These are phyloP conservation scores for Noctua comes DNA, from an alignment of 2,888 invertebrate species.

Conservation along the genomic window DNA sequence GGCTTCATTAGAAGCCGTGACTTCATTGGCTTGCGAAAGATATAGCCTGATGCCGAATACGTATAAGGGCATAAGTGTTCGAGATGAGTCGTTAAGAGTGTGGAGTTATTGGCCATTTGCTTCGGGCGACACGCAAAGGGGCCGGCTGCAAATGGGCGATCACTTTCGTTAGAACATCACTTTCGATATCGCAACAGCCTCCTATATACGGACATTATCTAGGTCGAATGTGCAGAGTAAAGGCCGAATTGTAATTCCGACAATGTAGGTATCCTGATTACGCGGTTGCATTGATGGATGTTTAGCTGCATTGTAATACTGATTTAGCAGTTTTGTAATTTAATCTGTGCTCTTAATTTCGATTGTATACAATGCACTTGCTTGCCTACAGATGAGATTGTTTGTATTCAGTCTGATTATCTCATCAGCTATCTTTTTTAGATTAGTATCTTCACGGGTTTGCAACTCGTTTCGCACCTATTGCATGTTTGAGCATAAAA, in stretches of 20 bases:
- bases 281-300: conserved; percentile 53
- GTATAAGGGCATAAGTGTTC: conserved; percentile 55
- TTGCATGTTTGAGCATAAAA: conserved; percentile 5
- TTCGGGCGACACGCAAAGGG: conserved; percentile 65
- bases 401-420: conserved; percentile 29
- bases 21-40: conserved; percentile 54
- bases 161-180: conserved; percentile 77
- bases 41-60: conserved; percentile 45
- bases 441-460: conserved; percentile 23
- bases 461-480: not conserved
- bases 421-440: conserved; percentile 19
- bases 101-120: conserved; percentile 63
- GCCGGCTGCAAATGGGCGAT: conserved; percentile 70
- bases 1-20: conserved; percentile 55
- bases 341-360: conserved; percentile 42
- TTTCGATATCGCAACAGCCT: conserved; percentile 72
- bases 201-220: conserved; percentile 59
- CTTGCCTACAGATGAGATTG: conserved; percentile 22
- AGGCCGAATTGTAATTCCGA: conserved; percentile 66
- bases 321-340: conserved; percentile 56
- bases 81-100: conserved; percentile 64
- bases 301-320: conserved; percentile 52
- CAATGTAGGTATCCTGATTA: conserved; percentile 63
- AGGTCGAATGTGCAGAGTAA: conserved; percentile 68
- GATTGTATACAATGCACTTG: conserved; percentile 29